These are phyloP conservation scores for Galagoides demidoff DNA, from an alignment of 2,797 vertebrate genomes.

Conservation along the genomic window DNA sequence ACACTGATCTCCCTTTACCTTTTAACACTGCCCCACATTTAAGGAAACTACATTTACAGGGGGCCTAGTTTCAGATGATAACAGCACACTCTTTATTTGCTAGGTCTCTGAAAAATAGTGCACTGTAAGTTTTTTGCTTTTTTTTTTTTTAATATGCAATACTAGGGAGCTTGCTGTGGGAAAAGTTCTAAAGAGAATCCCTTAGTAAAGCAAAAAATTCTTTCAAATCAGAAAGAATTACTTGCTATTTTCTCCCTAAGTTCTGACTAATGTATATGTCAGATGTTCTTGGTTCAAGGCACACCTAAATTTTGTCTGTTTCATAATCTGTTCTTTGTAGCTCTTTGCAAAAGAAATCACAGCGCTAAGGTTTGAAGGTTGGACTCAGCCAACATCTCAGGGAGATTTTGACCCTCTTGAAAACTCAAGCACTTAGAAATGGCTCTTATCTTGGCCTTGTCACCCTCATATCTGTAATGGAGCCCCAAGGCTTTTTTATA, in stretches of 20 bases:
- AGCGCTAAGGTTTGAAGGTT: not conserved
- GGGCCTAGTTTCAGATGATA: not conserved
- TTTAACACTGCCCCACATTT: not conserved
- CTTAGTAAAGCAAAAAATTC: constrained; percentile 12
- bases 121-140: not conserved
- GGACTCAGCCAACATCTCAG: not conserved
- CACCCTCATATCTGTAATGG: not conserved
- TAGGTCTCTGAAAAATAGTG: not conserved
- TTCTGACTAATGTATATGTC: not conserved
- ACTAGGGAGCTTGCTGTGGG: not conserved
- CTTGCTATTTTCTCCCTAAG: not conserved
- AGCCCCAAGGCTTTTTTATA: not conserved
- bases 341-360: not conserved
- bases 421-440: not conserved
- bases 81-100: not conserved
- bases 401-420: not conserved
- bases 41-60: not conserved
- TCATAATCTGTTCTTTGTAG: not conserved
- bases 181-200: not conserved
- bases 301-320: not conserved
- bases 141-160: not conserved
- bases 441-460: not conserved
- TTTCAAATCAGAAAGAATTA: not conserved
- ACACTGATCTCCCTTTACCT: not conserved
- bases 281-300: not conserved